phyloP scores from a whole-genome alignment of 2,797 vertebrate species.

The Balearica regulorum region DNA sequence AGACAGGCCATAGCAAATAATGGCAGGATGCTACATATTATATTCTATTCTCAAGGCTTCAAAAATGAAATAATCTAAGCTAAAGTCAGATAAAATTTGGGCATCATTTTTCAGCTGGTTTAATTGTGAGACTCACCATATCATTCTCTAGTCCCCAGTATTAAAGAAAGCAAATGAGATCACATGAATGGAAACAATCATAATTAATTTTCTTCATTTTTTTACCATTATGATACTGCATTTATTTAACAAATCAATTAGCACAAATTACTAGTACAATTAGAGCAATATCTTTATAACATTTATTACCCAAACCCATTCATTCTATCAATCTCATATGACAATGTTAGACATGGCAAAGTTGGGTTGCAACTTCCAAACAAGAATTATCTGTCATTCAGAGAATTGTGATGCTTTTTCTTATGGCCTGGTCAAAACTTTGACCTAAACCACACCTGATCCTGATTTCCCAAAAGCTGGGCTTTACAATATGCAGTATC shows the following conservation, averaged over 20 bases:
- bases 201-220: neutral
- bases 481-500: neutral
- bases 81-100: neutral
- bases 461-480: neutral
- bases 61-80: neutral
- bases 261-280: neutral
- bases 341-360: neutral
- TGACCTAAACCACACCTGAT: neutral
- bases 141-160: neutral
- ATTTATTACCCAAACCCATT: neutral
- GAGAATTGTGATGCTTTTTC: neutral
- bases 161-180: neutral
- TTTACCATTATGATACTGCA: neutral
- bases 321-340: neutral
- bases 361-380: neutral
- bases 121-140: neutral
- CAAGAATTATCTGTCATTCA: neutral
- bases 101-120: neutral
- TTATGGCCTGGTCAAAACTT: neutral
- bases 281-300: neutral
- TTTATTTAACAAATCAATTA: neutral
- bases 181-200: neutral
- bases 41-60: neutral
- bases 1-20: neutral
- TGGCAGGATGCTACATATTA: neutral